Evolutionary conservation across 2,797 vertebrate species (phyloP).

Genomic region (Heliangelus exortis): DNA sequence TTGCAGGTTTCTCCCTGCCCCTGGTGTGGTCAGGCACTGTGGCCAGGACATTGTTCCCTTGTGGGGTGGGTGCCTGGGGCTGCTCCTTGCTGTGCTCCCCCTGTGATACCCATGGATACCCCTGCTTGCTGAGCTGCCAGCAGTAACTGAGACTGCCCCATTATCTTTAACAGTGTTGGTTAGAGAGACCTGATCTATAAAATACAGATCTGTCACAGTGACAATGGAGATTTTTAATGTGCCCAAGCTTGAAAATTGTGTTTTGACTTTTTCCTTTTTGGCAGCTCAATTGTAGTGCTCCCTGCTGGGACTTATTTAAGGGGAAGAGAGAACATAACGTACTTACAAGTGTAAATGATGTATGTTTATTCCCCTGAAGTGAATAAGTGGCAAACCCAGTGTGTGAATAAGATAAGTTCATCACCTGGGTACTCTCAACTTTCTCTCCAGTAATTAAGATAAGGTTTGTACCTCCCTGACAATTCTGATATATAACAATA

Average conservation of each 20-base stretch:
- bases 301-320: conserved; percentile 21
- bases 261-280: conserved; percentile 54
- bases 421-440: not conserved
- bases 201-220: conserved; percentile 10
- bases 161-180: not conserved
- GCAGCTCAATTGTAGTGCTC: conserved; percentile 36
- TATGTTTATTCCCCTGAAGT: conserved; percentile 40
- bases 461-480: conserved; percentile 3
- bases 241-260: conserved; percentile 2
- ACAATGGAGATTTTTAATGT: not conserved
- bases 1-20: not conserved
- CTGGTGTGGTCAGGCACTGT: accelerated
- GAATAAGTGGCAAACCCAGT: conserved; percentile 21
- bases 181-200: conserved; percentile 28
- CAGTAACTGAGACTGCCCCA: not conserved
- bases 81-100: not conserved
- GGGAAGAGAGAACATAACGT: conserved; percentile 29
- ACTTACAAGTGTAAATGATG: conserved; percentile 40
- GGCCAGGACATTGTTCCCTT: not conserved
- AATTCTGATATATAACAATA: conserved; percentile 4
- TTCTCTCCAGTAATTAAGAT: conserved; percentile 19
- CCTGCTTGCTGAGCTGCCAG: not conserved
- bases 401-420: not conserved
- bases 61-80: not conserved
- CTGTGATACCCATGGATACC: not conserved